These are phyloP conservation scores for Todiramphus chloris DNA, from an alignment of 2,113 vertebrate species.

Conservation along the genomic window DNA sequence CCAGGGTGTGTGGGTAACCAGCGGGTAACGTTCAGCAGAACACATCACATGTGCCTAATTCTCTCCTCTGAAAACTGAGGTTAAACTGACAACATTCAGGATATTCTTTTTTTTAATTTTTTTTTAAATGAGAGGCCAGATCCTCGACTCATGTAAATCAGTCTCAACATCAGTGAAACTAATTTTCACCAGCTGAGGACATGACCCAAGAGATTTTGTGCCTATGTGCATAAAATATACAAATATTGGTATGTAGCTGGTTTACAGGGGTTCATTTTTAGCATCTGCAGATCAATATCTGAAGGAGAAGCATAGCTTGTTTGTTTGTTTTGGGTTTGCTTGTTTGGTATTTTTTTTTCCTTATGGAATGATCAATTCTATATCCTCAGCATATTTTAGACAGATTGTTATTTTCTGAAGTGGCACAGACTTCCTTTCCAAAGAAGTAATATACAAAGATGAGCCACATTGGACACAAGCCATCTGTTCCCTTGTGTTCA, in stretches of 20 bases:
- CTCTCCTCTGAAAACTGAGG: not conserved
- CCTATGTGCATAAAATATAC: not conserved
- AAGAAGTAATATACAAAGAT: not conserved
- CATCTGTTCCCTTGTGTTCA: not conserved
- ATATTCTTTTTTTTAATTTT: not conserved
- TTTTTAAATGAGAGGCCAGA: not conserved
- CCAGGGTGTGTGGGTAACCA: accelerated
- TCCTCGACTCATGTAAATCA: not conserved
- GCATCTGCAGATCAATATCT: not conserved
- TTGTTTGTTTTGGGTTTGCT: not conserved
- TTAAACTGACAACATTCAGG: not conserved
- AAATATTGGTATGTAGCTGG: not conserved
- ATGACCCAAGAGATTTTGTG: not conserved
- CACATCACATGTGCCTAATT: accelerated
- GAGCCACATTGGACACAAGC: not conserved
- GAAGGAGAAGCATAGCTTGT: not conserved
- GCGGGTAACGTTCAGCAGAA: accelerated
- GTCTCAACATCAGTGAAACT: not conserved
- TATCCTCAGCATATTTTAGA: not conserved
- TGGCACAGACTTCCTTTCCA: not conserved
- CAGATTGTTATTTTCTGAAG: not conserved
- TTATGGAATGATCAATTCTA: not conserved
- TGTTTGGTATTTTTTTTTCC: not conserved
- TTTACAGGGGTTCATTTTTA: not conserved
- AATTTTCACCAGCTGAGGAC: conserved; percentile 44